Percentiles rank a stretch among this genome's conserved stretches.
These are phyloP conservation scores for Siderastrea radians DNA, from an alignment of 92 coral and sea anemone genomes.

Conservation along the genomic window DNA sequence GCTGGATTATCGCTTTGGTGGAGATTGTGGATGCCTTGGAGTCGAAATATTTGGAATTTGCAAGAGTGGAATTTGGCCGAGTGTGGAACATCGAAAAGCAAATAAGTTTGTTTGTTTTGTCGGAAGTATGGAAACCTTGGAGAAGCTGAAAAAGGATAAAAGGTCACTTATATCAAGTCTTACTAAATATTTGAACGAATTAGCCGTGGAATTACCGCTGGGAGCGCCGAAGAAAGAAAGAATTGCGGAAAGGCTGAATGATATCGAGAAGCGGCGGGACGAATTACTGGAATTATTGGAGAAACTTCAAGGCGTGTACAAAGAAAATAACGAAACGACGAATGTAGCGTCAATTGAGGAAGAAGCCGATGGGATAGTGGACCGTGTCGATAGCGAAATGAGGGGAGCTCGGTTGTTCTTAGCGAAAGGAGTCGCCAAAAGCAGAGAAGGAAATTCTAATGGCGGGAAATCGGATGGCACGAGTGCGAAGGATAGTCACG, in stretches of 20 bases:
- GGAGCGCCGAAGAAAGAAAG: conserved; percentile 14
- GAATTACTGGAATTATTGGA: conserved; percentile 17
- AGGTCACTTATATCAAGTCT: conserved; percentile 4
- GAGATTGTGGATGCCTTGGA: too few relatives aligned
- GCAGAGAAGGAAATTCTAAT: neutral
- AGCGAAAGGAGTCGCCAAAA: neutral
- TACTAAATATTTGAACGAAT: conserved; percentile 12
- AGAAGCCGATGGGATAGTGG: neutral
- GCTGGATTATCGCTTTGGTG: too few relatives aligned
- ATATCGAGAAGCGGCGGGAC: conserved; percentile 28
- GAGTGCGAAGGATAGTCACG: neutral
- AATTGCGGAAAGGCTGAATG: neutral
- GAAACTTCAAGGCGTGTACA: conserved; percentile 2
- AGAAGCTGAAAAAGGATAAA: conserved; percentile 11
- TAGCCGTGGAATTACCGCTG: conserved; percentile 15
- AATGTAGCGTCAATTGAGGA: conserved; percentile 9
- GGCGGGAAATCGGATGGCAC: neutral
- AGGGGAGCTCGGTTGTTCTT: too few relatives aligned
- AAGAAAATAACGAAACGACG: neutral
- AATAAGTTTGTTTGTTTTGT: too few relatives aligned
- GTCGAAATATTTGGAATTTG: too few relatives aligned
- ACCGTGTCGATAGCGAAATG: too few relatives aligned
- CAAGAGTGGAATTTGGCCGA: too few relatives aligned
- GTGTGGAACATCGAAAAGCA: too few relatives aligned
- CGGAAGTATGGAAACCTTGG: neutral